Base-by-base conservation (phyloP, 1,140 invertebrate genomes). In the Chrysopa pallens region DNA sequence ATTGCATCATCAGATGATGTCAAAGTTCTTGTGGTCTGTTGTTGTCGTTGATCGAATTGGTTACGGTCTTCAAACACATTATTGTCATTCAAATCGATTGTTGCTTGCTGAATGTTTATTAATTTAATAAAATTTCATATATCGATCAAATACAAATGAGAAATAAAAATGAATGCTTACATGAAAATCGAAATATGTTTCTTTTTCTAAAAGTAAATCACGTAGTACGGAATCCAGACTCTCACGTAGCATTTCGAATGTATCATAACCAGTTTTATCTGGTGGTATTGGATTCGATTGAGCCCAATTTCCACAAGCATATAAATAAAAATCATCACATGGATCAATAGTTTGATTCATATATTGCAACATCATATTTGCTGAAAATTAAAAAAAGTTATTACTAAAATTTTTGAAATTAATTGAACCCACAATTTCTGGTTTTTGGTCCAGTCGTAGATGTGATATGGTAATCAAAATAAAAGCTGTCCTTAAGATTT, bases 311-410 rank as follows among this genome's bases (percentile, higher is more conserved):
- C 87, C 87, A 56, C 89, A 94, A 0, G 87, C 78, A 53, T 80
- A 94, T 52, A 84, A 73, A 59, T 91, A 94, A 58, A 94, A 95
- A 58, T 96, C 87, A 3, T 81, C 64, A 57, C 91, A 96, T 0
- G 91, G 90, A 62, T 92, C 73, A 0, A 73, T 72, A 12, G 57
- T 63, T 1, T 52, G 58, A 52, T 92, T 82, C 80, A 92, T 89
- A 49, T 80, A 82, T 44, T 74, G 70, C 46, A 67, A 64, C 80
- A 85, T 84, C 46, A 78, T 73, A 46, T 70, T 68, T 36, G 60
- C 68, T 69, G 48, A 46, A 58, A 51, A 40, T 39, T 41, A 29
- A 37, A 27, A 36, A 44, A n/a, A n/a, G n/a, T n/a, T n/a, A n/a
- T n/a, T n/a, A n/a, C n/a, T n/a, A n/a, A n/a, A n/a, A n/a, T n/a